phyloP scores from a whole-genome alignment of 2,113 vertebrate genomes.

The Forbesichthys papilliferus region DNA sequence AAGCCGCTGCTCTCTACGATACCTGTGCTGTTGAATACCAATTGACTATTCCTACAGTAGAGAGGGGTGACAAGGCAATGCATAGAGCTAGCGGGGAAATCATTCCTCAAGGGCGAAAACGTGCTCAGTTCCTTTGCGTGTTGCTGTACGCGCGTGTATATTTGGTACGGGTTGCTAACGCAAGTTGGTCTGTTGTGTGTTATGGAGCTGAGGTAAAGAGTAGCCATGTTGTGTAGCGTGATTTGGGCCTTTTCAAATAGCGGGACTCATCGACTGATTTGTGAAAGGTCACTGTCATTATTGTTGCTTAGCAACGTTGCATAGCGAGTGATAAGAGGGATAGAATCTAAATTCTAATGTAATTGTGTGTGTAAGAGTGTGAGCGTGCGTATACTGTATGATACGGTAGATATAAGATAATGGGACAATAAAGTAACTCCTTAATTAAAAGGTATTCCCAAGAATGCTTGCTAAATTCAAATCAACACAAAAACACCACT shows the following conservation, averaged over 20 bases:
- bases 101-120: slow-evolving; percentile 20
- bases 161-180: slow-evolving; percentile 20
- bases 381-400: slow-evolving; percentile 35
- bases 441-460: too few species aligned
- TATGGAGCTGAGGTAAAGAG: slow-evolving; percentile 36
- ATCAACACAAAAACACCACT: neutral
- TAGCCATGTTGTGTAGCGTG: slow-evolving; percentile 37
- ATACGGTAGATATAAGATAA: slow-evolving; percentile 13
- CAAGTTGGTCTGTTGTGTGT: slow-evolving; percentile 22
- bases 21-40: slow-evolving; percentile 78
- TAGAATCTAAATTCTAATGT: slow-evolving; percentile 46
- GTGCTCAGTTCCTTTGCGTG: slow-evolving; percentile 2
- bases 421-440: slow-evolving; percentile 6
- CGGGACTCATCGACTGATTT: slow-evolving; percentile 70
- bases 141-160: slow-evolving; percentile 39
- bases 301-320: slow-evolving; percentile 81
- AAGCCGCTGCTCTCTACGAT: slow-evolving; percentile 73
- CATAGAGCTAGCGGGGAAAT: slow-evolving; percentile 47
- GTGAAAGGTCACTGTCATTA: slow-evolving; percentile 83
- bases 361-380: slow-evolving; percentile 34
- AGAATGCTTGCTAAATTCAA: too few species aligned
- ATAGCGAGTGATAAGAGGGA: slow-evolving; percentile 57
- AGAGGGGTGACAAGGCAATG: slow-evolving; percentile 48
- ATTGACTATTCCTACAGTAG: slow-evolving; percentile 68
- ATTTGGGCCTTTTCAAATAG: slow-evolving; percentile 49